Base-by-base conservation (phyloP, 2,113 vertebrate genomes). In the Podocnemis expansa region DNA sequence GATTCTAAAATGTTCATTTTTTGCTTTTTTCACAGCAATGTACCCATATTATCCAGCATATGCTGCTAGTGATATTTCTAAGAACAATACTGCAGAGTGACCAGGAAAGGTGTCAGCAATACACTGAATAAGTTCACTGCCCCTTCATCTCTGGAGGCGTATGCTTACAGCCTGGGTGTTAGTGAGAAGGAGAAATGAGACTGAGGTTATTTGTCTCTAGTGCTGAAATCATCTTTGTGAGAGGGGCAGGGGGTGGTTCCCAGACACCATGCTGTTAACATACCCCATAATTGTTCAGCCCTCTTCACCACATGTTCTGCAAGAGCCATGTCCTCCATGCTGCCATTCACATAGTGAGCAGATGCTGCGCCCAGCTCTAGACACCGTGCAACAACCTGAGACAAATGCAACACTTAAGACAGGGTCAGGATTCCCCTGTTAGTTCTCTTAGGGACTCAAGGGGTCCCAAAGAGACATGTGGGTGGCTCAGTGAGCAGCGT, bases 231-330 rank as follows among this genome's bases (percentile, higher is more conserved):
- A 27, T 17, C 13, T 14, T 9, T 5, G 0, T 5, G 56, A 3
- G 87, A 70, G 63, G 19, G 19, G n/a, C 63, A 22, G 45, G 27
- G 17, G 82, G n/a, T 7, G 0, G 16, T 16, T 84, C 19, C 63
- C 34, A 25, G 45, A 41, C 52, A 41, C 45, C 10, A 34, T 16
- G 43, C 47, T 0, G 22, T 2, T 14, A 89, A 91, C 96, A 45
- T 95, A 98, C 98, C 98, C 97, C 98, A 95, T 84, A 97, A 89
- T 79, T 91, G 94, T 92, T 97, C 97, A 27, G 98, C 98, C 93
- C 97, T 89, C 81, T 88, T 89, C 82, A 98, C 96, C 87, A 98
- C 89, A 79, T 94, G 49, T 52, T 97, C 38, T 0, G 98, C 96
- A 4, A 98, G 97, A 0, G 8, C 29, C 84, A 96, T 87, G 89